Evolutionary conservation across 2,888 invertebrate genomes (phyloP).

Genomic region (Amiota mariae): DNA sequence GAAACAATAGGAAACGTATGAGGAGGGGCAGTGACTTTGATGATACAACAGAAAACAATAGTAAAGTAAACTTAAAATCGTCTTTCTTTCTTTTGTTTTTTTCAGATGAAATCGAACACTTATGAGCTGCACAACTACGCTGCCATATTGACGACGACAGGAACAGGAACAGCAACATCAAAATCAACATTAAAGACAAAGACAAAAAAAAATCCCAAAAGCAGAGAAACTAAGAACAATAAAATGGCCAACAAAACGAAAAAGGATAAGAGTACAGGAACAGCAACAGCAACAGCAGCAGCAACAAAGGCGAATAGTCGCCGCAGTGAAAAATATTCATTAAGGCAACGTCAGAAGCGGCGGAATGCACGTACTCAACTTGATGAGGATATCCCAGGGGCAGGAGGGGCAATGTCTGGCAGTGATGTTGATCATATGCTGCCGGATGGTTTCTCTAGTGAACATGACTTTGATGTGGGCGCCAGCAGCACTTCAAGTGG

Average conservation of each 20-base stretch:
- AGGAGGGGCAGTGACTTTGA: no score
- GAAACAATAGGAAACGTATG: no score
- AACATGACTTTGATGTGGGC: not conserved
- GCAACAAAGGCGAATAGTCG: slow-evolving; percentile 42
- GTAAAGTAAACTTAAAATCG: no score
- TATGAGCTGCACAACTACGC: slow-evolving; percentile 64
- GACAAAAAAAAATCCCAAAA: not conserved
- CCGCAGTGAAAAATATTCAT: slow-evolving; percentile 78
- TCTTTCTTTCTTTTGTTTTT: not conserved
- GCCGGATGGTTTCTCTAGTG: not conserved
- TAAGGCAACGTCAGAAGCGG: slow-evolving; percentile 79
- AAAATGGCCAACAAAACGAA: not conserved
- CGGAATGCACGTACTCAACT: slow-evolving; percentile 71
- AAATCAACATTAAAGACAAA: slow-evolving; percentile 6
- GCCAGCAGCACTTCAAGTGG: slow-evolving; percentile 16
- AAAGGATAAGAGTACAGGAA: not conserved
- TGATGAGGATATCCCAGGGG: slow-evolving; percentile 12
- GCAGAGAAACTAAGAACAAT: not conserved
- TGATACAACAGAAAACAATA: no score
- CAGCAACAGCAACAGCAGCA: not conserved
- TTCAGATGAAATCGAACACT: slow-evolving; percentile 60
- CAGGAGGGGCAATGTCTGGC: not conserved
- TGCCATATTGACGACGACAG: slow-evolving; percentile 29
- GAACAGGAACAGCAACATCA: not conserved
- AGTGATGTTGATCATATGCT: not conserved